These are phyloP conservation scores for Napeogenes inachia DNA, from an alignment of 2,888 invertebrate species.

Conservation along the genomic window DNA sequence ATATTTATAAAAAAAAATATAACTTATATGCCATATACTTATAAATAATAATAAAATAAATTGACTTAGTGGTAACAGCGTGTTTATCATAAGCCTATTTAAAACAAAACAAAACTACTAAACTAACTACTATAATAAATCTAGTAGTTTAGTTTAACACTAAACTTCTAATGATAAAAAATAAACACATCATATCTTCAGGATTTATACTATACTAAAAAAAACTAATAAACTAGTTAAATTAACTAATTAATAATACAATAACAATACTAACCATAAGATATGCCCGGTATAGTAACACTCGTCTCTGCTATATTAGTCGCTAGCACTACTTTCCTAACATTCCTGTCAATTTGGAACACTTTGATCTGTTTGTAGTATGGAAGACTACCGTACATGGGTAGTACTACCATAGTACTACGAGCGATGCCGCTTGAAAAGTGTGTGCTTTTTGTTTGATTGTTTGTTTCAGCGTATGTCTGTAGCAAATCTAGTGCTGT, in stretches of 20 bases:
- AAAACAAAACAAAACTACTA: too few relatives aligned
- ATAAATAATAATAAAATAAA: too few relatives aligned
- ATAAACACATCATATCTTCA: too few relatives aligned
- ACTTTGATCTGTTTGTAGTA: slow-evolving; percentile 75
- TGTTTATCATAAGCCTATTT: too few relatives aligned
- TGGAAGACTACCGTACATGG: slow-evolving; percentile 95
- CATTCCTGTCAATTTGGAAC: slow-evolving; percentile 84
- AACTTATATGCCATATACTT: too few relatives aligned
- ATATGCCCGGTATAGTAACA: slow-evolving; percentile 94
- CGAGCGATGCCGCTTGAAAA: slow-evolving; percentile 57
- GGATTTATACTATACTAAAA: too few relatives aligned
- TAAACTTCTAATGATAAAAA: too few relatives aligned
- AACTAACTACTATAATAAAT: too few relatives aligned
- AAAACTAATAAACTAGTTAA: neutral
- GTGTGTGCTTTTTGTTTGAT: slow-evolving; percentile 59
- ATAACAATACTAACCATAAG: slow-evolving; percentile 81
- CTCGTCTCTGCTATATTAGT: slow-evolving; percentile 99
- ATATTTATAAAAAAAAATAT: neutral
- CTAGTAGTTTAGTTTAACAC: too few relatives aligned
- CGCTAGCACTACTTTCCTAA: slow-evolving; percentile 93
- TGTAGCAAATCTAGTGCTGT: slow-evolving; percentile 82
- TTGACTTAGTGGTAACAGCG: too few relatives aligned
- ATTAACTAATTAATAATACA: neutral
- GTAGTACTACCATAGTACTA: slow-evolving; percentile 81
- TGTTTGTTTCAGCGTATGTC: slow-evolving; percentile 75